These are phyloP conservation scores for Aethes cnicana DNA, from an alignment of 2,888 invertebrate species.

Conservation along the genomic window DNA sequence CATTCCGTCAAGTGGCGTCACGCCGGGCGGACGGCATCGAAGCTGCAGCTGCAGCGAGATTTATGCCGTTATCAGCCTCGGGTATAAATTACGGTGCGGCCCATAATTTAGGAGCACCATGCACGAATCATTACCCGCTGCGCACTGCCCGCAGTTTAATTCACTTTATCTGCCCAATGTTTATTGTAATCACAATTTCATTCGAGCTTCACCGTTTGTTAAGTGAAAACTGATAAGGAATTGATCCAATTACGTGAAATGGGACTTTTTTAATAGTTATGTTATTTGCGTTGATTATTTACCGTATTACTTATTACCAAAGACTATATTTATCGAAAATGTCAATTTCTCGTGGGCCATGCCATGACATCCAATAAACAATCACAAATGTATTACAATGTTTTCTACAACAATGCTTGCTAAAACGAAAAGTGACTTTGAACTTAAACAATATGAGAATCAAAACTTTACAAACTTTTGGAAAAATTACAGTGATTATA, in stretches of 20 bases:
- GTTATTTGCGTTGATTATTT: too few relatives aligned
- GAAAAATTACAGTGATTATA: slow-evolving; percentile 59
- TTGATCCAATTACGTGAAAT: too few relatives aligned
- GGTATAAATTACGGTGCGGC: slow-evolving; percentile 75
- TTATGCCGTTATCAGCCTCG: slow-evolving; percentile 78
- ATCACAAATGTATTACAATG: too few relatives aligned
- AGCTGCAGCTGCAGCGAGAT: slow-evolving; percentile 63
- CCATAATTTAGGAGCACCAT: slow-evolving; percentile 80
- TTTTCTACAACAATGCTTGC: not conserved
- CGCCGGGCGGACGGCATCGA: slow-evolving; percentile 69
- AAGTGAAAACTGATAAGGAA: too few relatives aligned
- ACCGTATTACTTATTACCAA: too few relatives aligned
- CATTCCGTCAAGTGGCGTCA: slow-evolving; percentile 67
- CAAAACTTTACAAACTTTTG: slow-evolving; percentile 46
- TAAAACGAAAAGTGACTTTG: slow-evolving; percentile 16
- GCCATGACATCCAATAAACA: too few relatives aligned
- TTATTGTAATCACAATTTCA: slow-evolving; percentile 67
- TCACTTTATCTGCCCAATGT: slow-evolving; percentile 71
- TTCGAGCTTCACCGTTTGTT: slow-evolving; percentile 7
- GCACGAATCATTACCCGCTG: slow-evolving; percentile 81
- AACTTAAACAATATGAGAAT: slow-evolving; percentile 37
- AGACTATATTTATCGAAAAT: too few relatives aligned
- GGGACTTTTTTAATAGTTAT: too few relatives aligned
- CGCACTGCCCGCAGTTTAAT: slow-evolving; percentile 66
- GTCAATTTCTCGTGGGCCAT: too few relatives aligned